Percentiles rank a stretch among this genome's conserved stretches.
phyloP scores from a whole-genome alignment of 2,888 invertebrate species.

The Calameuta pallipes region DNA sequence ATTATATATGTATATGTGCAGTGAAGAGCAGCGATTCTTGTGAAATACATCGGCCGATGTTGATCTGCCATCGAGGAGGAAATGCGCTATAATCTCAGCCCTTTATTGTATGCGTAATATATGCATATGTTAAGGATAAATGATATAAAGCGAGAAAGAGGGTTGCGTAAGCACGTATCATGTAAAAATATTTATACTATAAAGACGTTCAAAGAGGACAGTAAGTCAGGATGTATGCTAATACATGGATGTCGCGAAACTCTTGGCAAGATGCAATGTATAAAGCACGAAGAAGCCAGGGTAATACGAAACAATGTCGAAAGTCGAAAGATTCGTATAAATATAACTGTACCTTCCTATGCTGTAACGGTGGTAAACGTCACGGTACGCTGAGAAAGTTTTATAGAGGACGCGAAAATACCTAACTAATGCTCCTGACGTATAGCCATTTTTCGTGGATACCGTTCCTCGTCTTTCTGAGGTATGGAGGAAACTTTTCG shows the following conservation, averaged over 20 bases:
- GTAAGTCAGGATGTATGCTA: background rate
- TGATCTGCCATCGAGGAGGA: background rate
- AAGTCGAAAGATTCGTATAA: conserved; percentile 30
- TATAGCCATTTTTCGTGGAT: conserved; percentile 50
- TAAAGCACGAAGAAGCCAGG: background rate
- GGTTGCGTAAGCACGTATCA: background rate
- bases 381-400: conserved; percentile 14
- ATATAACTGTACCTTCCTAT: conserved; percentile 13
- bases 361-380: conserved; percentile 11
- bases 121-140: background rate
- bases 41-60: background rate
- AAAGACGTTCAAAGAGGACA: background rate
- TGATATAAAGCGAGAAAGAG: background rate
- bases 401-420: conserved; percentile 21
- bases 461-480: conserved; percentile 14
- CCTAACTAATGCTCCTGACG: conserved; percentile 33
- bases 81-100: background rate
- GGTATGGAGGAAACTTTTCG: background rate
- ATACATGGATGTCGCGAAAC: background rate
- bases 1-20: background rate
- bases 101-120: background rate
- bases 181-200: background rate
- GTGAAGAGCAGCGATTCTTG: background rate
- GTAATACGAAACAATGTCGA: conserved; percentile 25
- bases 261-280: background rate